These are phyloP conservation scores for Drosophila pseudotalamancana DNA, from an alignment of 2,888 invertebrate species.

Conservation along the genomic window DNA sequence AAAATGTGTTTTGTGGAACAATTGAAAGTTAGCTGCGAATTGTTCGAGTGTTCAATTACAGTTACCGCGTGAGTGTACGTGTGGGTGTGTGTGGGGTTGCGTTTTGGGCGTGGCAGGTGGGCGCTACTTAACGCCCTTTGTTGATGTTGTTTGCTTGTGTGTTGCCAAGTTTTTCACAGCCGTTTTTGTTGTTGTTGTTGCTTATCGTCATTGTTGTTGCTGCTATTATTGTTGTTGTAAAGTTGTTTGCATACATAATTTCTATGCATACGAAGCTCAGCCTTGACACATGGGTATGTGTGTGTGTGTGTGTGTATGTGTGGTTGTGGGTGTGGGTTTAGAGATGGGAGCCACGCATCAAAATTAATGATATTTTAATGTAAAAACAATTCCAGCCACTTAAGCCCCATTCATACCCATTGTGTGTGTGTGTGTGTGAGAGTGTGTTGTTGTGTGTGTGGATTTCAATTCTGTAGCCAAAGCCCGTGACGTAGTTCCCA, in stretches of 20 bases:
- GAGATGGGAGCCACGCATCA: constrained; percentile 38
- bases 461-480: constrained; percentile 60
- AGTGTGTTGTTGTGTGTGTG: constrained; percentile 8
- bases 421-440: not conserved
- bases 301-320: not conserved
- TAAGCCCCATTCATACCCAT: constrained; percentile 64
- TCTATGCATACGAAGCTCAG: constrained; percentile 29
- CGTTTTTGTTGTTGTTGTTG: constrained; percentile 8
- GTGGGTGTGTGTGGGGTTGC: not conserved
- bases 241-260: constrained; percentile 64
- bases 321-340: not conserved
- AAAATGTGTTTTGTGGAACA: constrained; percentile 10
- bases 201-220: constrained; percentile 18
- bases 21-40: constrained; percentile 38
- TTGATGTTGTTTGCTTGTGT: constrained; percentile 52
- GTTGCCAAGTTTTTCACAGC: constrained; percentile 22
- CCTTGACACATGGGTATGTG: not conserved
- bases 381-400: constrained; percentile 78
- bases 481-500: constrained; percentile 28
- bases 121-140: constrained; percentile 41
- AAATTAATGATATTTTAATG: constrained; percentile 80
- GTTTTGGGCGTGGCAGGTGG: not conserved
- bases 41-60: constrained; percentile 47
- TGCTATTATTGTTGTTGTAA: constrained; percentile 30
- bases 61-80: not conserved